Conservation (phyloP, 1,140 invertebrate species). For the Heliconius congener region DNA sequence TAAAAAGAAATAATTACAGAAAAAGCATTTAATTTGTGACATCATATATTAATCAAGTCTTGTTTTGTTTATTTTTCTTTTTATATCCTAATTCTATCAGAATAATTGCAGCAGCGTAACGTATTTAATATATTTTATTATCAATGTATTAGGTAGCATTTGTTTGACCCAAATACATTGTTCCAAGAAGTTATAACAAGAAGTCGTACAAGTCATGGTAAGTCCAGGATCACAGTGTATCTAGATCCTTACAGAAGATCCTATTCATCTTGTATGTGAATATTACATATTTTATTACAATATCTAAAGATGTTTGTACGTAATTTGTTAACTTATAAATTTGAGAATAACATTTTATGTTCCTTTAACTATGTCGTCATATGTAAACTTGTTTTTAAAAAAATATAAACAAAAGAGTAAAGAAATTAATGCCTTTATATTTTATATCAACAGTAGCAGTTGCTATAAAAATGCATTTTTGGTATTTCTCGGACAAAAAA, state of each 20-base stretch:
- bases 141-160: neutral
- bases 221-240: constrained; percentile 6
- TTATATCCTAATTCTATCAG: no score
- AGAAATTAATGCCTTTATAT: neutral
- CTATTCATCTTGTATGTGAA: neutral
- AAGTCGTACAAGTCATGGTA: constrained; percentile 8
- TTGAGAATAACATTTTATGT: neutral
- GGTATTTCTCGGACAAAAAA: constrained; percentile 51
- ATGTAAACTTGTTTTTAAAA: neutral
- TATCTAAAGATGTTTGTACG: neutral
- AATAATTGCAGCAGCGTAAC: no score
- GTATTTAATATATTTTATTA: neutral
- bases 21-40: no score
- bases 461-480: constrained; percentile 39
- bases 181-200: constrained; percentile 9
- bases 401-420: neutral
- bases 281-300: neutral
- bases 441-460: constrained; percentile 49
- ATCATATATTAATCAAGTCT: no score
- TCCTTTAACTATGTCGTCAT: neutral
- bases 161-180: neutral
- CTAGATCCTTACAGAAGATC: neutral
- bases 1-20: no score
- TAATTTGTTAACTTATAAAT: no score
- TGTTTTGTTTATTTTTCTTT: no score